These are phyloP conservation scores for Dysdera silvatica DNA, from an alignment of 1,140 invertebrate genomes.

Conservation along the genomic window DNA sequence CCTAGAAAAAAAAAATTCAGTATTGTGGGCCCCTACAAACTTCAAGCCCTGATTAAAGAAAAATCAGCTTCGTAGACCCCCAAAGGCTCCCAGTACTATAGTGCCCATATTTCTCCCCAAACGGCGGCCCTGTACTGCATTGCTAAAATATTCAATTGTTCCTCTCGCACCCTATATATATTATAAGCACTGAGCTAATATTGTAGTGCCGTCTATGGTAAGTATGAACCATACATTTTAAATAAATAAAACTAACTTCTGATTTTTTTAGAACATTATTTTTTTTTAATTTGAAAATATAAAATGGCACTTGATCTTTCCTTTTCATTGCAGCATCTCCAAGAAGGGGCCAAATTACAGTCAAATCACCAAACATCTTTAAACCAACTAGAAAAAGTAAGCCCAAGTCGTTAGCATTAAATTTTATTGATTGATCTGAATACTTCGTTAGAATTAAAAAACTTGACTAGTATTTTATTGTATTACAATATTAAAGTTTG, in stretches of 20 bases:
- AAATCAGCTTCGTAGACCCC: no score
- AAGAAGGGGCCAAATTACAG: constrained; percentile 69
- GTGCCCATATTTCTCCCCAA: no score
- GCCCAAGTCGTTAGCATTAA: no score
- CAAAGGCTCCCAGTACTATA: no score
- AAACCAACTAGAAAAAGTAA: constrained; percentile 70
- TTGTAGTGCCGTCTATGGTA: neutral
- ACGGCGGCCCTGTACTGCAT: no score
- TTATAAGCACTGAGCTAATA: neutral
- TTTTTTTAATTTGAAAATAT: neutral
- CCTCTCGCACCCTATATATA: no score
- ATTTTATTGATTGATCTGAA: neutral
- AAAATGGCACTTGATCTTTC: neutral
- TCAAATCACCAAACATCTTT: constrained; percentile 65
- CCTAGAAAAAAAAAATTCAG: no score
- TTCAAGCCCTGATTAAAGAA: no score
- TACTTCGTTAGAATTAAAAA: neutral
- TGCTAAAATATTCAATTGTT: no score
- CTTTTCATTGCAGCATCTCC: constrained; percentile 54
- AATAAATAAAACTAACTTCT: neutral
- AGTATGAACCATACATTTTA: neutral
- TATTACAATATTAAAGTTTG: no score
- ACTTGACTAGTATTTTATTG: neutral
- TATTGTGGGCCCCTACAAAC: no score
- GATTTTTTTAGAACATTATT: neutral